These are phyloP conservation scores for Acanthoscelides obtectus DNA, from an alignment of 2,888 invertebrate species.

Conservation along the genomic window DNA sequence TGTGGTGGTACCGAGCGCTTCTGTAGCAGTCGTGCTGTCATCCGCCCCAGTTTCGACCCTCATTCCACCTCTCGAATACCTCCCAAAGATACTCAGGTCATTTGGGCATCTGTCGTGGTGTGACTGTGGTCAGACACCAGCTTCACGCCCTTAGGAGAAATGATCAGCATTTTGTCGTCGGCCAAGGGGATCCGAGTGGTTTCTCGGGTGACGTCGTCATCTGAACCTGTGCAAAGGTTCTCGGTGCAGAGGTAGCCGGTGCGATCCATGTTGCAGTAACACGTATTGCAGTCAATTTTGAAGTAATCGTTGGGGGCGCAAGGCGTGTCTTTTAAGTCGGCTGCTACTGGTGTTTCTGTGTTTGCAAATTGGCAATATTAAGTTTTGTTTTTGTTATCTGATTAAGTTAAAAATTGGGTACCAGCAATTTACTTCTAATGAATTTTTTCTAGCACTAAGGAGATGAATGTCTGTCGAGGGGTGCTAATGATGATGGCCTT, in stretches of 20 bases:
- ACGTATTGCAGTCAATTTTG: conserved; percentile 55
- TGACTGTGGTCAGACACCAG: conserved; percentile 15
- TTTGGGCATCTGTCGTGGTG: not conserved
- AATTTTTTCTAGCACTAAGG: no score
- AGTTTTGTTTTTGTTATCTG: no score
- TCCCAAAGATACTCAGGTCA: not conserved
- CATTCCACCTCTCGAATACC: not conserved
- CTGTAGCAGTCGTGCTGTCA: not conserved
- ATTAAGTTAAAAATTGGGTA: no score
- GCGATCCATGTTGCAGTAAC: conserved; percentile 55
- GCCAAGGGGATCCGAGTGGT: conserved; percentile 18
- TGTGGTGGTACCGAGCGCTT: not conserved
- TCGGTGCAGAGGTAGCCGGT: conserved; percentile 54
- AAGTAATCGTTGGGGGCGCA: conserved; percentile 54
- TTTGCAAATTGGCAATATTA: not conserved
- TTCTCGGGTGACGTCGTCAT: conserved; percentile 23
- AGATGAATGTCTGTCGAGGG: no score
- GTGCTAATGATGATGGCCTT: no score
- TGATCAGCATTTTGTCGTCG: conserved; percentile 40
- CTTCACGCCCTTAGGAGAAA: conserved; percentile 17
- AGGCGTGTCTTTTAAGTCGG: conserved; percentile 40
- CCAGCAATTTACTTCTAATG: no score
- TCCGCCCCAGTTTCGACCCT: not conserved
- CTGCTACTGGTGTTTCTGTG: conserved; percentile 18
- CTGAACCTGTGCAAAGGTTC: conserved; percentile 42